phyloP scores from a whole-genome alignment of 2,797 vertebrate species.

The Vireo griseus region DNA sequence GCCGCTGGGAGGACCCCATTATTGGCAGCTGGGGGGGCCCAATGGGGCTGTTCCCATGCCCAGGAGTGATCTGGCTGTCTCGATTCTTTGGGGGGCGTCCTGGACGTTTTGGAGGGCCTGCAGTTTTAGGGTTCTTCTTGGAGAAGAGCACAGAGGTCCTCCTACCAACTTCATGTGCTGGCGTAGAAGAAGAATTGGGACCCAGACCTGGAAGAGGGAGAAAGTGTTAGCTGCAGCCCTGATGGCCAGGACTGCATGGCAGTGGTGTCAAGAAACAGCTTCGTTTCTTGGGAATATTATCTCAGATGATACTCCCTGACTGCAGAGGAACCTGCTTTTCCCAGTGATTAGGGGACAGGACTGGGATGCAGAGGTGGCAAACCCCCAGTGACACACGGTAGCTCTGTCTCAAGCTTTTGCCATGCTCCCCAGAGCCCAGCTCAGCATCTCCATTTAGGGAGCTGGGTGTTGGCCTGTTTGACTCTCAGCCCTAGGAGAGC shows the following conservation, averaged over 20 bases:
- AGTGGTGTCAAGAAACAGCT: not conserved
- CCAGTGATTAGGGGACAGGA: not conserved
- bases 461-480: accelerated
- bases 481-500: not conserved
- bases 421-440: not conserved
- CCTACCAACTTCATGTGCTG: conserved; percentile 94
- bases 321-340: not conserved
- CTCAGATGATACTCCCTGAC: not conserved
- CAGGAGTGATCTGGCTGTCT: conserved; percentile 80
- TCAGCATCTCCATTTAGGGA: not conserved
- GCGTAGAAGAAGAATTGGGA: conserved; percentile 85
- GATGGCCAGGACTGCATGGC: accelerated
- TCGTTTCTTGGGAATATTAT: not conserved
- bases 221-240: not conserved
- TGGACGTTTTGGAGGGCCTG: conserved; percentile 92
- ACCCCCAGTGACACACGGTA: not conserved
- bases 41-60: conserved; percentile 85
- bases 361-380: not conserved
- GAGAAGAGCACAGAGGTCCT: conserved; percentile 98
- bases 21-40: conserved; percentile 93
- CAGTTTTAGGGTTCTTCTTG: conserved; percentile 96
- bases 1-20: conserved; percentile 80
- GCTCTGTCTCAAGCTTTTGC: not conserved
- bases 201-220: conserved; percentile 78
- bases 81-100: conserved; percentile 96